Conservation (phyloP, 2,888 invertebrate genomes). For the Ashinkailepas kermadecensis region DNA sequence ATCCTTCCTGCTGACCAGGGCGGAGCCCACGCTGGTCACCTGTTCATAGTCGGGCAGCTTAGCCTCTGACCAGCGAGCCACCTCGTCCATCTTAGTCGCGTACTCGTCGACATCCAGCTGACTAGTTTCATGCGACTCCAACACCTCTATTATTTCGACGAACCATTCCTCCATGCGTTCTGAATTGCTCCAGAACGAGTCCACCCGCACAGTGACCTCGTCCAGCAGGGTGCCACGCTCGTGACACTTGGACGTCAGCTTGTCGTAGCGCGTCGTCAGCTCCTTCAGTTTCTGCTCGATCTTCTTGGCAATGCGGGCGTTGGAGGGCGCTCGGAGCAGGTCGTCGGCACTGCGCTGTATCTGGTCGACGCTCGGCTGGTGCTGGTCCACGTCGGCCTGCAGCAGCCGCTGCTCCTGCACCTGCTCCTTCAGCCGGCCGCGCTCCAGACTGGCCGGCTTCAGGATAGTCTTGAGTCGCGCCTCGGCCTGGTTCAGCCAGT, state of each 20-base stretch:
- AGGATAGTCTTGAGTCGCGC: slow-evolving; percentile 63
- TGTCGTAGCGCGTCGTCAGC: slow-evolving; percentile 71
- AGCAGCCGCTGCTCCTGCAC: slow-evolving; percentile 74
- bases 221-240: slow-evolving; percentile 75
- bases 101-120: slow-evolving; percentile 11
- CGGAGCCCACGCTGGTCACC: slow-evolving; percentile 68
- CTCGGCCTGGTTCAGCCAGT: slow-evolving; percentile 81
- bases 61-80: not conserved
- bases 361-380: slow-evolving; percentile 57
- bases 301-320: slow-evolving; percentile 79
- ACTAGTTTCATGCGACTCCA: slow-evolving; percentile 38
- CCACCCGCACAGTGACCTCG: slow-evolving; percentile 61
- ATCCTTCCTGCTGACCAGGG: slow-evolving; percentile 71
- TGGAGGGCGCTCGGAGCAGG: slow-evolving; percentile 69
- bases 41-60: slow-evolving; percentile 63
- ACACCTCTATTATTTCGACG: slow-evolving; percentile 54
- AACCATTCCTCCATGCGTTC: slow-evolving; percentile 38
- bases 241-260: slow-evolving; percentile 66
- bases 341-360: slow-evolving; percentile 58
- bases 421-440: slow-evolving; percentile 80
- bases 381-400: slow-evolving; percentile 75
- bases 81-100: slow-evolving; percentile 7
- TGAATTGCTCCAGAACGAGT: slow-evolving; percentile 56
- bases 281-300: slow-evolving; percentile 69
- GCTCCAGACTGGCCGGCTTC: slow-evolving; percentile 76